Evolutionary conservation across 2,113 vertebrate genomes (phyloP).

Genomic region (Stegastes partitus): DNA sequence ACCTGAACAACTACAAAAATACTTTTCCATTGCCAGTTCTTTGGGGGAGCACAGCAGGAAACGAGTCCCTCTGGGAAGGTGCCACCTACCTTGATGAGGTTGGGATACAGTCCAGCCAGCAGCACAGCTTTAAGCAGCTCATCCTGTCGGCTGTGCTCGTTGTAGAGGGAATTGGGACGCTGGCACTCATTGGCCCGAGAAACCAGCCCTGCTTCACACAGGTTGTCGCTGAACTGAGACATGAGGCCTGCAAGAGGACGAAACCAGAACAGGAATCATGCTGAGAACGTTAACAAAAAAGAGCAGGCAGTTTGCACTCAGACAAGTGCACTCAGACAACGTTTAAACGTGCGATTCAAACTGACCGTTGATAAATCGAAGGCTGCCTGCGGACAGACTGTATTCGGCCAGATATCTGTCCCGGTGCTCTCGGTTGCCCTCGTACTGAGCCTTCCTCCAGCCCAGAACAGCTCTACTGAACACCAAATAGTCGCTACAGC

Average conservation of each 20-base stretch:
- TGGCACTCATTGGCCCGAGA: constrained; percentile 84
- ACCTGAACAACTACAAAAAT: not conserved
- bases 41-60: not conserved
- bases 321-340: not conserved
- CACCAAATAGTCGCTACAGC: constrained; percentile 92
- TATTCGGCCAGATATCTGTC: constrained; percentile 88
- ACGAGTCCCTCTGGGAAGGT: not conserved
- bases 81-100: constrained; percentile 92
- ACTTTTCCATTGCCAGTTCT: not conserved
- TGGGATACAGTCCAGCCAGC: constrained; percentile 95
- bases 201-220: constrained; percentile 90
- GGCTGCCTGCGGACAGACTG: constrained; percentile 87
- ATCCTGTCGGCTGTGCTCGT: constrained; percentile 91
- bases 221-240: constrained; percentile 95
- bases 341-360: not conserved
- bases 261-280: not conserved
- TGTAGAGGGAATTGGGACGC: constrained; percentile 83
- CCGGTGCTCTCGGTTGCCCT: constrained; percentile 81
- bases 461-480: constrained; percentile 89
- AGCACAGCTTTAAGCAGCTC: constrained; percentile 95
- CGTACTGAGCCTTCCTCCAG: constrained; percentile 88
- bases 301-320: not conserved
- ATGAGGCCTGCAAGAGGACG: constrained; percentile 87
- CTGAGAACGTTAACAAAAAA: not conserved
- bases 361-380: constrained; percentile 94